Percentiles rank a stretch among this genome's conserved stretches.
phyloP scores from a whole-genome alignment of 1,140 invertebrate species.

The Drosophila azteca region DNA sequence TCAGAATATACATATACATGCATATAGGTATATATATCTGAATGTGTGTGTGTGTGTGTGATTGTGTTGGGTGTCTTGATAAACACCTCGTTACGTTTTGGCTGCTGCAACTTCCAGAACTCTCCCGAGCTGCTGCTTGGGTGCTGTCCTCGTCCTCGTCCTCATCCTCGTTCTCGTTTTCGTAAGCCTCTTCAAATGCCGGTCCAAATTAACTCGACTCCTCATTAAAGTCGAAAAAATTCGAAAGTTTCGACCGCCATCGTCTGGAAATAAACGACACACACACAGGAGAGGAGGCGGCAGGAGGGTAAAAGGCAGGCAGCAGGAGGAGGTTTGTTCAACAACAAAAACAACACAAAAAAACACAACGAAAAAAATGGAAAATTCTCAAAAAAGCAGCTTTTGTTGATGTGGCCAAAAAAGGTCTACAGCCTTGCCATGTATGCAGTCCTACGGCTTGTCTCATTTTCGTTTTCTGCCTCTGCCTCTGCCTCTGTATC shows the following conservation, averaged over 20 bases:
- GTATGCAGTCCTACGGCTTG: conserved; percentile 74
- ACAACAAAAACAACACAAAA: conserved; percentile 10
- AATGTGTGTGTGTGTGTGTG: conserved; percentile 17
- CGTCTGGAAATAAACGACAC: conserved; percentile 76
- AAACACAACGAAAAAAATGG: conserved; percentile 42
- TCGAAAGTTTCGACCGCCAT: conserved; percentile 62
- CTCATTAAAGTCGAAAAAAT: conserved; percentile 65
- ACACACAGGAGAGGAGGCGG: background rate
- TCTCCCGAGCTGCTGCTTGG: conserved; percentile 1
- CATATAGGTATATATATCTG: conserved; percentile 14
- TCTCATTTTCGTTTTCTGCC: too few relatives aligned
- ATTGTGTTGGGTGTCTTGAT: conserved; percentile 54
- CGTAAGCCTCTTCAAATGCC: conserved; percentile 62
- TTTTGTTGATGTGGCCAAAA: conserved; percentile 72
- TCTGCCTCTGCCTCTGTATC: conserved; percentile 39
- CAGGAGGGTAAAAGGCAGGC: background rate
- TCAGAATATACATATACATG: background rate
- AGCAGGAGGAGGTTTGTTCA: background rate
- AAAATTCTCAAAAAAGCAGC: conserved; percentile 70
- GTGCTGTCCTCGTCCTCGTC: background rate
- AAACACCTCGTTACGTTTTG: conserved; percentile 56
- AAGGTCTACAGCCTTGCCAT: conserved; percentile 77
- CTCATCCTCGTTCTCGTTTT: conserved; percentile 34
- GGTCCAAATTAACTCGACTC: conserved; percentile 68
- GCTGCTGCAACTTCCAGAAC: too few relatives aligned